Conservation (phyloP, 2,797 vertebrate species). For the Megalops cyprinoides region DNA sequence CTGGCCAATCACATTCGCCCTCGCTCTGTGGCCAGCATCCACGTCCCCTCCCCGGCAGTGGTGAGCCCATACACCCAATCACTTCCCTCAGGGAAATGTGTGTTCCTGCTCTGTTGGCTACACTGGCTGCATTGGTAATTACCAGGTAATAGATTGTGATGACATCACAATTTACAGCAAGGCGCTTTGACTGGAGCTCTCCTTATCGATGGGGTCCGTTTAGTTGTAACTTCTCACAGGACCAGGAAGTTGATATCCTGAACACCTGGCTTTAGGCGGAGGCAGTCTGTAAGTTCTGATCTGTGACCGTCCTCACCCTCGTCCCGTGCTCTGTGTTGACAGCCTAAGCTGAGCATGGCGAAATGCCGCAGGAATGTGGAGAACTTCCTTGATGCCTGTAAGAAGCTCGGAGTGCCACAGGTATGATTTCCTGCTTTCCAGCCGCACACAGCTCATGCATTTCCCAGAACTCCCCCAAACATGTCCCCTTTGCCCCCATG, state of each 20-base stretch:
- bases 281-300: no score
- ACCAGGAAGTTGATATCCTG: no score
- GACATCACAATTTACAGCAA: no score
- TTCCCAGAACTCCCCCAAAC: not conserved
- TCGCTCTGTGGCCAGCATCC: constrained; percentile 96
- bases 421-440: constrained; percentile 63
- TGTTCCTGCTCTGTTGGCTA: no score
- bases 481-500: not conserved
- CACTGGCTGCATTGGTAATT: no score
- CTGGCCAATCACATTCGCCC: constrained; percentile 98
- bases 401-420: constrained; percentile 95
- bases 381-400: constrained; percentile 97
- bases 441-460: not conserved
- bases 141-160: no score
- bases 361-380: constrained; percentile 98
- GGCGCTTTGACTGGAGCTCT: no score
- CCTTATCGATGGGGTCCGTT: no score
- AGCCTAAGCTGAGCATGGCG: constrained; percentile 99
- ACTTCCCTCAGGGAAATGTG: no score
- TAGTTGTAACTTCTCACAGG: no score
- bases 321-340: constrained; percentile 44
- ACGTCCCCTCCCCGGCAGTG: constrained; percentile 97
- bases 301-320: no score
- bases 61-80: constrained; percentile 71
- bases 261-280: no score